Percentiles rank a stretch among this genome's conserved stretches.
Conservation (phyloP, 1,140 invertebrate genomes). For the Saccostrea glomerata region DNA sequence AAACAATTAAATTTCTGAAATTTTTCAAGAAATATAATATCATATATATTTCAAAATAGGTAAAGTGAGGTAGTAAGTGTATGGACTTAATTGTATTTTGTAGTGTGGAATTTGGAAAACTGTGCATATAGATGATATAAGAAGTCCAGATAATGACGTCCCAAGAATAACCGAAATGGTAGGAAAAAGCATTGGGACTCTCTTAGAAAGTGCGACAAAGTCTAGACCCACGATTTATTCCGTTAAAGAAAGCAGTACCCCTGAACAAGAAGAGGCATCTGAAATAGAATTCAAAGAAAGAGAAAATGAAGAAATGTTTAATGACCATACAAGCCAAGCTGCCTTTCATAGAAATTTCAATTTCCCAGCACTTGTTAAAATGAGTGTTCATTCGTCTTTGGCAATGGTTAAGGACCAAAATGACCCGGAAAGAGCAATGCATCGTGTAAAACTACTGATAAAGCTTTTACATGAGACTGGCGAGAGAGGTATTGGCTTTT, state of each 20-base stretch:
- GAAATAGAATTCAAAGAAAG: conserved; percentile 30
- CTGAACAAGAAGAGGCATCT: conserved; percentile 41
- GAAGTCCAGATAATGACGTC: conserved; percentile 50
- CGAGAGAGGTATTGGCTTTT: conserved; percentile 31
- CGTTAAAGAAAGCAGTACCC: neutral
- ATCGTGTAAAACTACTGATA: conserved; percentile 61
- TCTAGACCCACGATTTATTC: neutral
- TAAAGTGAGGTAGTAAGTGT: too few species aligned
- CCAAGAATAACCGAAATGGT: conserved; percentile 62
- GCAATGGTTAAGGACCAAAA: conserved; percentile 64
- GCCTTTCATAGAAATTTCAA: conserved; percentile 43
- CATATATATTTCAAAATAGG: too few species aligned
- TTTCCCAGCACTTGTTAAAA: conserved; percentile 8
- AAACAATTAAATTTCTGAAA: too few species aligned
- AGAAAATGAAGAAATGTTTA: neutral
- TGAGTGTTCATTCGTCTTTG: conserved; percentile 62
- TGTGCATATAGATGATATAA: conserved; percentile 74
- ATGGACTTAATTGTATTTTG: neutral
- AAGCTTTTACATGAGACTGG: conserved; percentile 48
- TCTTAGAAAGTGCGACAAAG: conserved; percentile 47
- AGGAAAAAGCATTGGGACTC: conserved; percentile 54
- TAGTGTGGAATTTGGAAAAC: conserved; percentile 74
- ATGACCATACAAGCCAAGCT: neutral
- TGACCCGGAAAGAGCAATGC: conserved; percentile 55
- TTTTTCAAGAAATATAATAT: too few species aligned